Evolutionary conservation across 2,113 vertebrate genomes (phyloP).

Genomic region (Leucosticte australis): DNA sequence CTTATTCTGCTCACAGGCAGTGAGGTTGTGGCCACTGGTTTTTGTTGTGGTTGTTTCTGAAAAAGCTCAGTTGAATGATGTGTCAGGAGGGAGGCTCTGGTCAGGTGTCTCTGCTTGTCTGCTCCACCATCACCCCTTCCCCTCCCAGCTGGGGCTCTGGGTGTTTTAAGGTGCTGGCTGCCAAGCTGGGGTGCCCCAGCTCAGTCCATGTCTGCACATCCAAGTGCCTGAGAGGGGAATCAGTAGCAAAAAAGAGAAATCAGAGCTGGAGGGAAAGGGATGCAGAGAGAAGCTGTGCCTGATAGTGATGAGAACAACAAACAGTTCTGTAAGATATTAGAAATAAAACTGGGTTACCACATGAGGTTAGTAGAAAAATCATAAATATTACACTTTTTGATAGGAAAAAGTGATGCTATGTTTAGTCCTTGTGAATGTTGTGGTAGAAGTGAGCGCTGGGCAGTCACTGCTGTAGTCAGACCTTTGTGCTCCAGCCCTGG

Average conservation of each 20-base stretch:
- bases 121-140: neutral
- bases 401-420: neutral
- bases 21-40: neutral
- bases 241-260: neutral
- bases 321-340: neutral
- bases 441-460: neutral
- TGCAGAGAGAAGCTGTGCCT: neutral
- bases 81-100: neutral
- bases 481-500: neutral
- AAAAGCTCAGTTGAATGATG: neutral
- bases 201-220: neutral
- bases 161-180: neutral
- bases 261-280: neutral
- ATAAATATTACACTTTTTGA: neutral
- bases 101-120: neutral
- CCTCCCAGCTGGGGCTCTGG: neutral
- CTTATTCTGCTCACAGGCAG: neutral
- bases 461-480: neutral
- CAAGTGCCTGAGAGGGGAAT: neutral
- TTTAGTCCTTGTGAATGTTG: neutral
- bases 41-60: neutral
- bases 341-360: neutral
- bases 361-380: neutral
- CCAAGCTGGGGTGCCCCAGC: fast-evolving
- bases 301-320: neutral